Evolutionary conservation across 2,113 vertebrate genomes (phyloP), one percentile per base, ranked within the genome.

Genomic region (Entelurus aequoreus): DNA sequence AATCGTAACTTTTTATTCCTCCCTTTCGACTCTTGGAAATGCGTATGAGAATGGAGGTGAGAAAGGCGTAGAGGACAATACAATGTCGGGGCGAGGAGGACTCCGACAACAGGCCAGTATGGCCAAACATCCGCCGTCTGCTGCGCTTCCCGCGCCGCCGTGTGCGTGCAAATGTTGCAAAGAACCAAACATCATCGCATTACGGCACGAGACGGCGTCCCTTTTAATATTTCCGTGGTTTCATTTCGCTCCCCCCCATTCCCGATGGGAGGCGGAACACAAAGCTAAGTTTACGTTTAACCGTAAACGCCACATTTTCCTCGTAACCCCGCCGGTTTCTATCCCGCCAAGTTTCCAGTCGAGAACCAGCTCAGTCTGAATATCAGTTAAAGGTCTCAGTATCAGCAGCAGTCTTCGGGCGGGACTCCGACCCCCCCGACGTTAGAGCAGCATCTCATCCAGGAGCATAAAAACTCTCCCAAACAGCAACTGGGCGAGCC

Each of bases 361-460:
- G 92, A 95, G 93, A 95, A 94, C 92, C 95, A 96, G 93, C 94
- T 95, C 92, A 91, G 89, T 90, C 94, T 93, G 93, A 94, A 92
- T 94, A 90, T 91, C 90, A 92, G 90, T 91, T 88, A 90, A 89
- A 90, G 84, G 87, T 89, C 87, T 87, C 85, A 77, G 84, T 93
- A 90, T 92, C 90, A 94, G 90, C 94, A 94, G 95, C 94, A 94
- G 91, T 91, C 93, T 92, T 76, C 75, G 91, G 91, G 93, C 85
- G 91, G 91, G 90, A 94, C 89, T 87, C 92, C 79, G 28, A 84
- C 89, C 90, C 85, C n/a, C 90, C 92, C 88, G 80, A 79, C 93
- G 92, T 92, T 92, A 92, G 92, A 97, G 95, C 95, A 99, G 96
- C 96, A 98, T 94, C 92, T 89, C 89, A 90, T 60, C 58, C 46